A percentile compares a stretch with the other conserved stretches of the same genome.
phyloP scores from a whole-genome alignment of 2,888 invertebrate genomes.

The Oscheius myriophilus region DNA sequence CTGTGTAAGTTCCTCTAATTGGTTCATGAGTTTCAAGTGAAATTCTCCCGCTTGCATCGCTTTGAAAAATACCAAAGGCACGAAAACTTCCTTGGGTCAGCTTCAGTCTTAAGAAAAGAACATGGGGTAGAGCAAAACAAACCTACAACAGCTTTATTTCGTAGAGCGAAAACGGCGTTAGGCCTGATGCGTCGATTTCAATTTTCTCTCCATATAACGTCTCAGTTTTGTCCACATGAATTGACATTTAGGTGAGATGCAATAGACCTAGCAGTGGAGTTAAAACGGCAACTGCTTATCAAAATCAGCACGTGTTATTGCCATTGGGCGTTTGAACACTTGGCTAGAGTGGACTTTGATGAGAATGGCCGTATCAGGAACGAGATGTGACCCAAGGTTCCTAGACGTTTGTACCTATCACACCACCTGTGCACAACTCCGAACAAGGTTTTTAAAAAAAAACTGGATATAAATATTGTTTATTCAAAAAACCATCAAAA shows the following conservation, averaged over 20 bases:
- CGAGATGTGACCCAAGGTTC: too few species aligned
- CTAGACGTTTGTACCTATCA: too few species aligned
- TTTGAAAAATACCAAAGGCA: constrained; percentile 2
- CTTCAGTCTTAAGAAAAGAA: neutral
- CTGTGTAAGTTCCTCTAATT: constrained; percentile 13
- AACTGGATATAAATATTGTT: too few species aligned
- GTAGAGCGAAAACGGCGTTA: neutral
- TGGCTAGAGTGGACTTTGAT: too few species aligned
- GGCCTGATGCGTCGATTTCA: neutral
- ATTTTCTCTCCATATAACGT: neutral
- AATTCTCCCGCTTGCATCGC: constrained; percentile 9
- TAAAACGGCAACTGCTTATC: too few species aligned
- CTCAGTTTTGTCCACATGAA: neutral
- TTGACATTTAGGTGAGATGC: neutral
- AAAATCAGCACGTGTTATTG: too few species aligned
- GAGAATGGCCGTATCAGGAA: too few species aligned
- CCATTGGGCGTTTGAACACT: too few species aligned
- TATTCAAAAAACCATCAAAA: too few species aligned
- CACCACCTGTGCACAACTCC: too few species aligned
- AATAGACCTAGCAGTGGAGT: too few species aligned
- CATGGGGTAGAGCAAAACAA: neutral
- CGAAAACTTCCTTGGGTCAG: constrained; percentile 1
- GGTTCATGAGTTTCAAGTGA: neutral
- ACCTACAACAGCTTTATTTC: constrained; percentile 6
- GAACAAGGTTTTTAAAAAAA: too few species aligned